phyloP scores from a whole-genome alignment of 2,113 vertebrate species.

The Pelusios castaneus region DNA sequence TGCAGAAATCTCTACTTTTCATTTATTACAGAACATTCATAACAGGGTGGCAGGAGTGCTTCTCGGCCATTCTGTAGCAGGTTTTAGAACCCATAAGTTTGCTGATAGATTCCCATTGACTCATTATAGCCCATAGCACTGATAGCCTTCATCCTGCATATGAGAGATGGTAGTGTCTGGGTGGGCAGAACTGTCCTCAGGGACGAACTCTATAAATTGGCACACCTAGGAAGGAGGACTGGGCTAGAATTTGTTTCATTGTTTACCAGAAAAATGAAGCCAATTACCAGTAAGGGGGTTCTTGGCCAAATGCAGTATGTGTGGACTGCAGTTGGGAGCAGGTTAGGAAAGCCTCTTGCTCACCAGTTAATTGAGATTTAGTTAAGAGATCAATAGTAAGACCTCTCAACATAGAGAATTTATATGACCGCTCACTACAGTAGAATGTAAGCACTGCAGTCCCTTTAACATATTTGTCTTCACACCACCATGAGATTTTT shows the following conservation, averaged over 20 bases:
- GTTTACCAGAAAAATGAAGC: not conserved
- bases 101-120: not conserved
- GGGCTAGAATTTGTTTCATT: not conserved
- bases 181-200: not conserved
- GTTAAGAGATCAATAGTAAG: not conserved
- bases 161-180: not conserved
- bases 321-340: not conserved
- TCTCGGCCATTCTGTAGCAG: not conserved
- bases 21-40: not conserved
- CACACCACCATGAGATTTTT: not conserved
- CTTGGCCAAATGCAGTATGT: not conserved
- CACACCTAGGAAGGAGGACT: not conserved
- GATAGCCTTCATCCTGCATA: not conserved
- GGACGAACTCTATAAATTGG: not conserved
- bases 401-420: not conserved
- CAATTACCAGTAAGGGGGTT: accelerated
- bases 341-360: not conserved
- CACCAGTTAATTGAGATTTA: not conserved
- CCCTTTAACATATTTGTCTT: not conserved
- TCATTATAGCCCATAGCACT: not conserved
- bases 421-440: not conserved
- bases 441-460: not conserved
- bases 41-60: not conserved
- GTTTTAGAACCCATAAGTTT: constrained; percentile 1
- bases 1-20: constrained; percentile 38